These are phyloP conservation scores for Apteryx owenii DNA, from an alignment of 2,113 vertebrate species.

Conservation along the genomic window DNA sequence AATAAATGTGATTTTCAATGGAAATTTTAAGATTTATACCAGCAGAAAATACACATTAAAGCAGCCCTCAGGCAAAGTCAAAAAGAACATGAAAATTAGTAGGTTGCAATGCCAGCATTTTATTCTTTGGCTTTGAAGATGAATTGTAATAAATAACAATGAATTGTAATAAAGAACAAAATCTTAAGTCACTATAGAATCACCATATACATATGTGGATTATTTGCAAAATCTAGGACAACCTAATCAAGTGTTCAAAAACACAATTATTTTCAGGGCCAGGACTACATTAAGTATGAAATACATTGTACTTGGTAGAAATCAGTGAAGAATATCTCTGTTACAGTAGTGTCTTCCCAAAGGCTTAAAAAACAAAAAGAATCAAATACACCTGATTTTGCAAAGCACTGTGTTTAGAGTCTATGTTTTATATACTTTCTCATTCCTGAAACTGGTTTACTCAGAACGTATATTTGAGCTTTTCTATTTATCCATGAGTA, in stretches of 20 bases:
- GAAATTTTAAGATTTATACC: background rate
- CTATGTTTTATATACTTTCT: background rate
- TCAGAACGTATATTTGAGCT: accelerated
- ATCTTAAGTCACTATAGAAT: background rate
- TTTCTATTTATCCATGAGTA: background rate
- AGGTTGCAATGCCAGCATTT: background rate
- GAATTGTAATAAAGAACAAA: background rate
- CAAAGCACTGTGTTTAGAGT: background rate
- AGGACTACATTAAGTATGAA: background rate
- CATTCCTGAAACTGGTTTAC: background rate
- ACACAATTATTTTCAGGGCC: background rate
- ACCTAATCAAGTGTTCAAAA: background rate
- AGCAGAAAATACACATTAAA: background rate
- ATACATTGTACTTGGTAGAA: background rate
- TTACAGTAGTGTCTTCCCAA: background rate
- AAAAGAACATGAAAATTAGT: background rate
- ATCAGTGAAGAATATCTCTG: background rate
- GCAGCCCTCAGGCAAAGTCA: background rate
- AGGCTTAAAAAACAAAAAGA: background rate
- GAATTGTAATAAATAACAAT: background rate
- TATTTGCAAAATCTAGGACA: background rate
- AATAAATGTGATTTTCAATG: background rate
- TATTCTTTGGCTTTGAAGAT: background rate
- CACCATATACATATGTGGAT: accelerated
- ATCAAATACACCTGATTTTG: background rate